Base-by-base conservation (phyloP, 2,888 invertebrate genomes). In the Liposcelis brunnea region DNA sequence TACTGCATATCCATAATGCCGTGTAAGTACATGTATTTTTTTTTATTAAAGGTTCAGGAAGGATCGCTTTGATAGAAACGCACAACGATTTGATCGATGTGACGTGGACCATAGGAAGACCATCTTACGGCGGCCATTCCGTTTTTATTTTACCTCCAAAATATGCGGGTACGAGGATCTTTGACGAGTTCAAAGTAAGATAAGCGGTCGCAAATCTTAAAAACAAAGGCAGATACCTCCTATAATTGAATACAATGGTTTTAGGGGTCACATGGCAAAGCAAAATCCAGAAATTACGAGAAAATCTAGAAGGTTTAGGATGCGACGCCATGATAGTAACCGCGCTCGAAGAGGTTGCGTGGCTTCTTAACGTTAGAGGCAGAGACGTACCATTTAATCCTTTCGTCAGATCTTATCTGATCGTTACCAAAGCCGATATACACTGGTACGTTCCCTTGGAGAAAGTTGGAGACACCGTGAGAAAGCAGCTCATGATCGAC, bases 311-410 rank as follows among this genome's bases (percentile, higher is more conserved):
- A 16, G 62, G 67, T 2, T 61, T 69, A n/a, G 70, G 70, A 0
- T 79, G 75, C 1, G 80, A 83, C 53, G 84, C 84, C 1, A 76
- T 89, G 68, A 72, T 91, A 21, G 70, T 93, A 11, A 86, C 89
- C 0, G 80, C 87, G 0, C 62, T 91, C 45, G 87, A 90, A 54
- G 90, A 91, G 61, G 76, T 83, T 37, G 85, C 89, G 0, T 91
- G 90, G 81, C 63, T 91, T 31, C 67, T 90, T 31, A 93, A 93
- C 60, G 74, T 93, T 14, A 71, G 91, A n/a, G 90, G 87, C 0
- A 67, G 74, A 47, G 91, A 93, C 64, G 70, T 86, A 50, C 80
- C 80, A 0, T 79, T 76, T 59, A 82, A 80, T 1, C 89, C 91
- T 0, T 75, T 85, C 14, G 66, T 87, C 7, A 76, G 79, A 56